These are phyloP conservation scores for Rotaria socialis DNA, from an alignment of 2,888 invertebrate species.

Conservation along the genomic window DNA sequence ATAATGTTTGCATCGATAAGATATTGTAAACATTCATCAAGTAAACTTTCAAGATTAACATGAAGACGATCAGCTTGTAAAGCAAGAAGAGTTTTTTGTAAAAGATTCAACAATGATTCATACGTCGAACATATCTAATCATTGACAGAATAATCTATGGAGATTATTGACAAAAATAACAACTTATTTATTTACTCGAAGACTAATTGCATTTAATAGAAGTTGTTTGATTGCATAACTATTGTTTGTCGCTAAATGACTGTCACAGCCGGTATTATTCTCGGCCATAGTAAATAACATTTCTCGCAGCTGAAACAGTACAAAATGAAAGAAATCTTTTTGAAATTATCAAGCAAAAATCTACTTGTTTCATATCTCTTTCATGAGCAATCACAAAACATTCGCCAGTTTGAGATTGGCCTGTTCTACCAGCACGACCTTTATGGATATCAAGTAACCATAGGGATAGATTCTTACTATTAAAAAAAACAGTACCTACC, in stretches of 20 bases:
- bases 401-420: slow-evolving; percentile 25
- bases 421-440: slow-evolving; percentile 44
- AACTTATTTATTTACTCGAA: not conserved
- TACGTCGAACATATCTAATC: not conserved
- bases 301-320: not conserved
- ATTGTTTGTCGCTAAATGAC: not conserved
- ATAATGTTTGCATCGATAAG: slow-evolving; percentile 38
- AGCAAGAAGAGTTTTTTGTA: slow-evolving; percentile 62
- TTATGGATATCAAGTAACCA: not conserved
- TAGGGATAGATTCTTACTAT: not conserved
- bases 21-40: slow-evolving; percentile 42
- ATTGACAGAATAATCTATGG: not conserved
- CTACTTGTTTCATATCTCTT: slow-evolving; percentile 1
- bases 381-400: not conserved
- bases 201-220: not conserved
- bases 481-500: slow-evolving; percentile 69
- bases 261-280: not conserved
- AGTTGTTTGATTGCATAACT: slow-evolving; percentile 7
- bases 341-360: not conserved
- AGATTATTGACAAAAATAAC: not conserved
- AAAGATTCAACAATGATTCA: not conserved
- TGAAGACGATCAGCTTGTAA: slow-evolving; percentile 37
- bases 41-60: slow-evolving; percentile 28
- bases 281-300: not conserved
- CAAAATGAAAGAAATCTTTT: not conserved